phyloP scores from a whole-genome alignment of 2,797 vertebrate species.

The Gallinago nigripennis region DNA sequence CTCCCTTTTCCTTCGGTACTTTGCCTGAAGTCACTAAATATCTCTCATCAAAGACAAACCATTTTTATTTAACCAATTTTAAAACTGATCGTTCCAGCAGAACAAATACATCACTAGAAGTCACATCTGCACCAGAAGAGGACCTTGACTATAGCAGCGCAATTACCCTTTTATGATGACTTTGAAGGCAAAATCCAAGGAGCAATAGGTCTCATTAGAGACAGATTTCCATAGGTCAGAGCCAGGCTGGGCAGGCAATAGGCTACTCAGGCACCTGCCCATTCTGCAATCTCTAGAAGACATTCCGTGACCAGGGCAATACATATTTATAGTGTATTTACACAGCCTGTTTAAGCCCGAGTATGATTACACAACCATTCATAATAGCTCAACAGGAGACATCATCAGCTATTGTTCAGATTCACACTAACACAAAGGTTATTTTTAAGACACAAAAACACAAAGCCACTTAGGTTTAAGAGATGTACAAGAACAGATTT shows the following conservation, averaged over 20 bases:
- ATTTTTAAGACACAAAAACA: conserved; percentile 57
- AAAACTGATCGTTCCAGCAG: neutral
- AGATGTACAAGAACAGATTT: conserved; percentile 14
- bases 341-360: conserved; percentile 19
- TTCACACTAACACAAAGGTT: conserved; percentile 45
- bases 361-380: conserved; percentile 29
- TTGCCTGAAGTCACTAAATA: neutral
- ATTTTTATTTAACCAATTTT: neutral
- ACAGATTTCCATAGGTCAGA: neutral
- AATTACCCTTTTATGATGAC: neutral
- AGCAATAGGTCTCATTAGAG: neutral
- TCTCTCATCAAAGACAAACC: neutral
- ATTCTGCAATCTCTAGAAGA: neutral
- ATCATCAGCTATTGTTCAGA: conserved; percentile 41
- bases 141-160: neutral
- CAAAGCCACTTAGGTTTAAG: conserved; percentile 53
- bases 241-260: neutral
- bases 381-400: conserved; percentile 39
- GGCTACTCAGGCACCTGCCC: neutral
- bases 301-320: neutral
- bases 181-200: neutral
- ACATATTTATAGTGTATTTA: conserved; percentile 53
- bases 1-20: neutral
- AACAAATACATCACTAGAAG: neutral
- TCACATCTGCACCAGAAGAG: neutral